A percentile compares a stretch with the other conserved stretches of the same genome.
Conservation (phyloP, 2,797 vertebrate genomes). For the Gambusia yucatana region DNA sequence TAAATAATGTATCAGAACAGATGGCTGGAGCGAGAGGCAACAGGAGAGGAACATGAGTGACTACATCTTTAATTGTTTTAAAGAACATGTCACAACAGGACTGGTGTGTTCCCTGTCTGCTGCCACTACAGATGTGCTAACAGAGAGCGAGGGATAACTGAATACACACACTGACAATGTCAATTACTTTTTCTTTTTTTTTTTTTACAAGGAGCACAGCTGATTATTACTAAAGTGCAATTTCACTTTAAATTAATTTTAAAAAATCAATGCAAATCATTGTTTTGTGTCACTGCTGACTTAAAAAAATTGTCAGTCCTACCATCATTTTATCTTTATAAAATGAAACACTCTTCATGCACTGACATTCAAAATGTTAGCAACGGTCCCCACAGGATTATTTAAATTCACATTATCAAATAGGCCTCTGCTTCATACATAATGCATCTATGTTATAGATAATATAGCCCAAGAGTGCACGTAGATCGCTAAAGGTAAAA, state of each 20-base stretch:
- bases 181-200: conserved; percentile 12
- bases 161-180: conserved; percentile 6
- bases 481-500: conserved; percentile 60
- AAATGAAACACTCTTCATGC: conserved; percentile 69
- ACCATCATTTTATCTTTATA: conserved; percentile 41
- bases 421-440: conserved; percentile 59
- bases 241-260: conserved; percentile 63
- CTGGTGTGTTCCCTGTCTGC: conserved; percentile 73
- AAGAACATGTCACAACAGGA: conserved; percentile 86
- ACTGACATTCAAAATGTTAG: conserved; percentile 69
- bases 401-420: conserved; percentile 81
- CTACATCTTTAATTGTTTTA: conserved; percentile 89
- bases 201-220: conserved; percentile 62
- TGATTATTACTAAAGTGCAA: conserved; percentile 77
- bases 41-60: conserved; percentile 85
- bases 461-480: conserved; percentile 67
- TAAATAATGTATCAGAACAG: conserved; percentile 88
- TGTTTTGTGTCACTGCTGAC: conserved; percentile 50
- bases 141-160: conserved; percentile 58
- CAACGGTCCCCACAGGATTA: conserved; percentile 61
- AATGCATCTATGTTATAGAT: conserved; percentile 47
- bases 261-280: conserved; percentile 37
- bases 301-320: conserved; percentile 37
- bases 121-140: conserved; percentile 74
- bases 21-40: conserved; percentile 84